Conservation (phyloP, 1,140 invertebrate species). For the Sitodiplosis mosellana region DNA sequence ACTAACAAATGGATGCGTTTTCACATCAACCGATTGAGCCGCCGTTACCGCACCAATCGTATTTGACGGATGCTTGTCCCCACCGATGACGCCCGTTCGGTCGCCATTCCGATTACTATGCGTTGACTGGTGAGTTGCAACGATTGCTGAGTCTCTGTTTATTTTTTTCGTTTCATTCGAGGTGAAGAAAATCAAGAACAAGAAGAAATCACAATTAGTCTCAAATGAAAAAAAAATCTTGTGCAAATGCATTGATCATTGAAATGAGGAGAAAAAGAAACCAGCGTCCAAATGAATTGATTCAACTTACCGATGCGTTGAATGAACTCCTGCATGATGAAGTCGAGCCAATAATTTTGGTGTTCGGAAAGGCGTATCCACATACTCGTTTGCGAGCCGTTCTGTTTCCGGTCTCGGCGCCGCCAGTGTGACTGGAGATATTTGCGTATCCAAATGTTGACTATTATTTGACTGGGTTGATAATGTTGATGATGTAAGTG, state of each 20-base stretch:
- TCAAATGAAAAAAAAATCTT: too few species aligned
- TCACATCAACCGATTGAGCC: too few species aligned
- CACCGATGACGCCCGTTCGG: too few species aligned
- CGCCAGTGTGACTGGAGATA: slow-evolving; percentile 35
- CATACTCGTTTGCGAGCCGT: slow-evolving; percentile 63
- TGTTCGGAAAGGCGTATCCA: slow-evolving; percentile 53
- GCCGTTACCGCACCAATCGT: too few species aligned
- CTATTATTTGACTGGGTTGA: slow-evolving; percentile 10
- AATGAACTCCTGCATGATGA: background rate
- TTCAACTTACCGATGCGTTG: background rate
- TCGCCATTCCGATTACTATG: too few species aligned
- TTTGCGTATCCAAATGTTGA: slow-evolving; percentile 5
- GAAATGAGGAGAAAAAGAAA: too few species aligned
- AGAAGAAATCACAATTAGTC: too few species aligned
- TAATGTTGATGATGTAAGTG: slow-evolving; percentile 4
- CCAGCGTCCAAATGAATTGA: too few species aligned
- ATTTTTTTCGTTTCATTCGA: too few species aligned
- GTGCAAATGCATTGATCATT: too few species aligned
- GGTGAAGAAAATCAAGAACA: too few species aligned
- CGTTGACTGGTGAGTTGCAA: slow-evolving; percentile 1
- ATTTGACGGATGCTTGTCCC: too few species aligned
- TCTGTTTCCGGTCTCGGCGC: slow-evolving; percentile 58
- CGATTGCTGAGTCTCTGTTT: slow-evolving; percentile 5
- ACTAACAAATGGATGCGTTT: background rate
- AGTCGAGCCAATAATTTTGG: slow-evolving; percentile 2